Conservation (phyloP, 2,888 invertebrate genomes). For the Hypercompe scribonia region DNA sequence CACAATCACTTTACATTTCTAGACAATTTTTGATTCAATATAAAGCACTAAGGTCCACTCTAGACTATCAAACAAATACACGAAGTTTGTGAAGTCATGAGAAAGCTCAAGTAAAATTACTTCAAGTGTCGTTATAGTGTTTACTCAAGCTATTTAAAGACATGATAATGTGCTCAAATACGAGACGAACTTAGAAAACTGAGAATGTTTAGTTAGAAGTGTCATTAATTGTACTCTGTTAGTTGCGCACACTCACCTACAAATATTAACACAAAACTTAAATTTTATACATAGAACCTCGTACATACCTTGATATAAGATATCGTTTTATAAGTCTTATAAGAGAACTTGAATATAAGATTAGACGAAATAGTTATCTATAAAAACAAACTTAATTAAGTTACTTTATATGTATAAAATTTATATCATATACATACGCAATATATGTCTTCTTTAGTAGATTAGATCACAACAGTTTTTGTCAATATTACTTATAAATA, state of each 20-base stretch:
- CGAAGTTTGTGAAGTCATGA: background rate
- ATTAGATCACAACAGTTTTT: too few species aligned
- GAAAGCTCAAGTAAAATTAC: slow-evolving; percentile 1
- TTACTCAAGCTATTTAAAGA: background rate
- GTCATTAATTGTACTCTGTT: background rate
- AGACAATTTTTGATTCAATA: background rate
- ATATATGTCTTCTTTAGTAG: too few species aligned
- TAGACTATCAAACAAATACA: background rate
- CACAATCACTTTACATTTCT: background rate
- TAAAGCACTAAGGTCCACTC: background rate
- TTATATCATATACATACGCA: too few species aligned
- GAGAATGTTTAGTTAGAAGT: background rate
- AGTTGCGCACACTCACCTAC: background rate
- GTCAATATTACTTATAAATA: too few species aligned
- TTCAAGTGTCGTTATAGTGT: background rate
- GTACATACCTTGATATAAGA: background rate
- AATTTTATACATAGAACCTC: background rate
- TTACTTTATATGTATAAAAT: too few species aligned
- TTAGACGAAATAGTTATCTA: too few species aligned
- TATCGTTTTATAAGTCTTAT: background rate
- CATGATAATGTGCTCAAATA: background rate
- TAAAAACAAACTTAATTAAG: too few species aligned
- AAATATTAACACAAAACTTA: background rate
- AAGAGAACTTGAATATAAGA: too few species aligned
- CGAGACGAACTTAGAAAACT: background rate